Base-by-base conservation (phyloP, 1,140 invertebrate species). In the Bombus consobrinus region DNA sequence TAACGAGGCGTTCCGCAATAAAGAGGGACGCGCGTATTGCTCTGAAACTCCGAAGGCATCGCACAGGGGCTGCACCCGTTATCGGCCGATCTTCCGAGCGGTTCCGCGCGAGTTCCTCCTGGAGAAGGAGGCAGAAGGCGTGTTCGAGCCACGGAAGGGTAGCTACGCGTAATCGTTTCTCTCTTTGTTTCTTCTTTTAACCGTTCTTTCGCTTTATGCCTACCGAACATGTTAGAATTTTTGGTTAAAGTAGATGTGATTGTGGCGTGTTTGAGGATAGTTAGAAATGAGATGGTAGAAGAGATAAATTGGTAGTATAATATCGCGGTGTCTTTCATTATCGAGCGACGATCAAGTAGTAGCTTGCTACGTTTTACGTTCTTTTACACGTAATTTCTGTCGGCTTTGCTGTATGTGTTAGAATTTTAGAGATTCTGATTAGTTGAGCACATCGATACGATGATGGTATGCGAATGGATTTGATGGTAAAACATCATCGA, bases 1-100 rank as follows among this genome's bases (percentile, higher is more conserved):
- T 92, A 92, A 92, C 90, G 87, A 92, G 90, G 90, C 89, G 91
- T 91, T 91, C 80, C 83, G 88, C 84, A 87, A 89, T 89, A 89
- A 91, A 85, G 59, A 85, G 64, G 69, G 83, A 87, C 69, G 37
- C 85, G 82, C 72, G 89, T 86, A 88, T 86, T 87, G 89, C 89
- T 62, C 87, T 81, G 79, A 76, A 86, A 78, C 79, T 81, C 81
- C 85, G 83, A 87, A 85, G 84, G 83, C 89, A 91, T 86, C 84
- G 90, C 80, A 85, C 82, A 84, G 80, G 83, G 89, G 87, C 81
- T 69, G 79, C 80, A 34, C 87, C 77, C 84, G 89, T 91, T 92
- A 92, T 92, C 91, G 81, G 15, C 43, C 85, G 76, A 92, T 92
- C 91, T 92, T 28, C 53, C 87, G 62, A 86, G 85, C 89, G 87